A percentile compares a stretch with the other conserved stretches of the same genome.
Conservation (phyloP, 1,140 invertebrate genomes). For the Leptinotarsa defecta region DNA sequence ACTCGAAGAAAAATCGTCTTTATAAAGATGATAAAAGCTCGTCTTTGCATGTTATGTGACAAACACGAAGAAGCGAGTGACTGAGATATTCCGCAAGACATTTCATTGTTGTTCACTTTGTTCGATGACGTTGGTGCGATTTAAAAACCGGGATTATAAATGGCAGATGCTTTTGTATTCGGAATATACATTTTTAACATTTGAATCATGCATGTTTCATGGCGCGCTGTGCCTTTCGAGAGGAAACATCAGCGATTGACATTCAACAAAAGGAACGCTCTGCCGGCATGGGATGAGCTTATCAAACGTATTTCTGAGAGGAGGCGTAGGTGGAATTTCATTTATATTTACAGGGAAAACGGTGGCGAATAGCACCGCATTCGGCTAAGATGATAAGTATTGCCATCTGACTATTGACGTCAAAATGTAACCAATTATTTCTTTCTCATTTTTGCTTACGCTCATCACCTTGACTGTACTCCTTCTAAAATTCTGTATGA, state of each 20-base stretch:
- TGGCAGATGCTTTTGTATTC: slow-evolving; percentile 50
- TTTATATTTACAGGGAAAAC: too few relatives aligned
- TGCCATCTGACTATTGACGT: too few relatives aligned
- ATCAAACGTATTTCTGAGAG: neutral
- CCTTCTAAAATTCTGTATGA: too few relatives aligned
- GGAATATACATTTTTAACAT: slow-evolving; percentile 52
- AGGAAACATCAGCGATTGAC: slow-evolving; percentile 7
- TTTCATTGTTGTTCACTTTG: slow-evolving; percentile 55
- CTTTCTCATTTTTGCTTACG: too few relatives aligned
- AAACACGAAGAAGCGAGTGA: slow-evolving; percentile 51
- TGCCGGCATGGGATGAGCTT: slow-evolving; percentile 9
- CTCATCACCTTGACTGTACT: too few relatives aligned
- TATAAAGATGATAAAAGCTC: slow-evolving; percentile 56
- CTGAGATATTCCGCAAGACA: slow-evolving; percentile 54
- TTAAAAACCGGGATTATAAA: slow-evolving; percentile 51
- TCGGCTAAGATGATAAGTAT: too few relatives aligned
- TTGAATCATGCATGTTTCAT: slow-evolving; percentile 50
- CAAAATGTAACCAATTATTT: too few relatives aligned
- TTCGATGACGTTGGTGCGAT: slow-evolving; percentile 48
- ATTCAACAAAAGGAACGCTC: slow-evolving; percentile 9
- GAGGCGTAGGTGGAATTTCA: too few relatives aligned
- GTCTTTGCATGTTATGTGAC: slow-evolving; percentile 56
- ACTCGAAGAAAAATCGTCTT: slow-evolving; percentile 55
- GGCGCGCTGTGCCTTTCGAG: neutral
- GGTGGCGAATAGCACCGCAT: too few relatives aligned